Evolutionary conservation across 2,888 invertebrate genomes (phyloP).

Genomic region (Idaea dimidiata): DNA sequence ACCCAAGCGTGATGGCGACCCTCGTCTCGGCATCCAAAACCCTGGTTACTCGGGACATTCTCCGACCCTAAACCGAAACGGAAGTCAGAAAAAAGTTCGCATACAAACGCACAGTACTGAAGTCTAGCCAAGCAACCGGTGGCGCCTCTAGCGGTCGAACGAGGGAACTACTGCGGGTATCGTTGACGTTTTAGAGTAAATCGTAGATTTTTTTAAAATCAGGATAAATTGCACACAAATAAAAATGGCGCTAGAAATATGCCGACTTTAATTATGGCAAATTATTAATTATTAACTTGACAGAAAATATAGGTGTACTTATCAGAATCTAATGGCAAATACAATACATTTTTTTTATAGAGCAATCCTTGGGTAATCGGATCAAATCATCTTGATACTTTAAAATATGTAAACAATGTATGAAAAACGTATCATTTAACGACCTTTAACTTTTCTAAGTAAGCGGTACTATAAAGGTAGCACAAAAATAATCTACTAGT

Average conservation of each 20-base stretch:
- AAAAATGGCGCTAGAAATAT: no score
- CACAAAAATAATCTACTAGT: neutral
- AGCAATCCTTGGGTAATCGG: no score
- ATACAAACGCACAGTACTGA: constrained; percentile 96
- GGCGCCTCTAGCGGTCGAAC: neutral
- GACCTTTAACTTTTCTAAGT: no score
- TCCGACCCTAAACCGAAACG: constrained; percentile 90
- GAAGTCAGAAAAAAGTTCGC: constrained; percentile 93
- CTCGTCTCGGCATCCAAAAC: constrained; percentile 90
- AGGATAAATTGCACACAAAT: constrained; percentile 1
- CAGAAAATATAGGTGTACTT: no score
- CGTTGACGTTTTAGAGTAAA: constrained; percentile 7
- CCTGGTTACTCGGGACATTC: constrained; percentile 91
- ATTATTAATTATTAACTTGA: no score
- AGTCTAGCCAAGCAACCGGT: constrained; percentile 60
- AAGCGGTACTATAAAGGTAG: neutral
- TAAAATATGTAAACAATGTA: no score
- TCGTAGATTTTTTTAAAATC: constrained; percentile 6
- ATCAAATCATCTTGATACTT: no score
- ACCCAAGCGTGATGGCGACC: constrained; percentile 80
- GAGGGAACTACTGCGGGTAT: neutral
- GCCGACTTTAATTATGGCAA: no score
- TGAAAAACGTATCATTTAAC: no score
- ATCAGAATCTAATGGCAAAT: no score
- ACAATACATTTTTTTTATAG: no score